These are phyloP conservation scores for Leptura quadrifasciata DNA, from an alignment of 2,888 invertebrate species.

Conservation along the genomic window DNA sequence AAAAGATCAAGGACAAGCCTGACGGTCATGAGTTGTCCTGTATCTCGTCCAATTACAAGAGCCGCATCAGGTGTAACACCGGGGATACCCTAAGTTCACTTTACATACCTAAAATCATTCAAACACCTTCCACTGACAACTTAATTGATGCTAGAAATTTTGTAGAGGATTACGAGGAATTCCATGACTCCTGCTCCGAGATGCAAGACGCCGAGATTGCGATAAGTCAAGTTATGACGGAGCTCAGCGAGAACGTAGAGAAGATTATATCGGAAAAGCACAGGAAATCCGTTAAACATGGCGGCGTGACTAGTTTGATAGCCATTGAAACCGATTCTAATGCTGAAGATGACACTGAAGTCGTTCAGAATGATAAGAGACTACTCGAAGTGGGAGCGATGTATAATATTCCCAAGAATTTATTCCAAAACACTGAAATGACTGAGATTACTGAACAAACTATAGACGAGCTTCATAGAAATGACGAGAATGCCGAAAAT, in stretches of 20 bases:
- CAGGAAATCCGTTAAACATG: slow-evolving; percentile 69
- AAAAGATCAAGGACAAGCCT: slow-evolving; percentile 51
- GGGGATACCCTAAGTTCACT: slow-evolving; percentile 64
- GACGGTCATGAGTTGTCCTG: slow-evolving; percentile 41
- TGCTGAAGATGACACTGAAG: slow-evolving; percentile 71
- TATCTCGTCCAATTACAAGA: slow-evolving; percentile 55
- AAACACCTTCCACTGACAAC: slow-evolving; percentile 67
- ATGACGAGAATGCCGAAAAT: slow-evolving; percentile 72
- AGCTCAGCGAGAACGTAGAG: slow-evolving; percentile 62
- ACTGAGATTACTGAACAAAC: slow-evolving; percentile 74
- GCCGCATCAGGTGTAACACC: slow-evolving; percentile 65
- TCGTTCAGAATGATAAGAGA: slow-evolving; percentile 69
- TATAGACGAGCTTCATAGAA: slow-evolving; percentile 72
- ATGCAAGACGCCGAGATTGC: slow-evolving; percentile 68
- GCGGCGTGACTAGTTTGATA: slow-evolving; percentile 71
- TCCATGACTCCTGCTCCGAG: slow-evolving; percentile 71
- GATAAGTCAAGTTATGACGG: slow-evolving; percentile 61
- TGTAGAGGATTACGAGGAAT: slow-evolving; percentile 73
- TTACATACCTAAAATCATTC: slow-evolving; percentile 66
- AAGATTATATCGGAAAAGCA: slow-evolving; percentile 59
- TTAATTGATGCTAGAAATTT: slow-evolving; percentile 70
- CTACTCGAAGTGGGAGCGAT: slow-evolving; percentile 71
- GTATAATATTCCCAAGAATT: slow-evolving; percentile 72
- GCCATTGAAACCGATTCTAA: slow-evolving; percentile 72
- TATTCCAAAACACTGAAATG: slow-evolving; percentile 72